Conservation (phyloP, 64 coral and sea anemone genomes). For the Stichodactyla mertensii region DNA sequence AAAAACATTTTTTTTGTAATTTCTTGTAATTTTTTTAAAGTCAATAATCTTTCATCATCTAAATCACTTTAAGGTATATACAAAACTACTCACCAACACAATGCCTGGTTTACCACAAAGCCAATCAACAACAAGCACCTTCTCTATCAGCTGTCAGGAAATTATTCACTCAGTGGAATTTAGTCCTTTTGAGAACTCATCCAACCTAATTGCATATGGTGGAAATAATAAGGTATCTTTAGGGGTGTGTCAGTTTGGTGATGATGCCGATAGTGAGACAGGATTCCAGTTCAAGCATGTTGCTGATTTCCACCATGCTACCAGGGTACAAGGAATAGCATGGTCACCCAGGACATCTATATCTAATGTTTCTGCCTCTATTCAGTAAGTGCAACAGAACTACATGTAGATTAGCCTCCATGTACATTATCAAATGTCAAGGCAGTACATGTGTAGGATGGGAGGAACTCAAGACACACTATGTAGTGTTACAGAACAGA, state of each 20-base stretch:
- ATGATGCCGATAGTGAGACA: constrained; percentile 58
- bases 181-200: constrained; percentile 72
- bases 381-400: constrained; percentile 64
- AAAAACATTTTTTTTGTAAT: no score
- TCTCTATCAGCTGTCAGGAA: constrained; percentile 77
- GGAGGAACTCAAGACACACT: no score
- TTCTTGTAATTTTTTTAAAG: no score
- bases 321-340: constrained; percentile 59
- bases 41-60: not conserved
- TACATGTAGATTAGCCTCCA: no score
- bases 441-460: no score
- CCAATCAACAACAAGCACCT: constrained; percentile 50
- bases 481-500: no score
- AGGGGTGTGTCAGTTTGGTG: constrained; percentile 73
- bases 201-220: constrained; percentile 81
- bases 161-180: constrained; percentile 83
- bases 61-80: not conserved
- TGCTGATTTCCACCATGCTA: constrained; percentile 87
- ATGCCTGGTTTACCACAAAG: constrained; percentile 15
- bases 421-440: no score
- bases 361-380: constrained; percentile 51
- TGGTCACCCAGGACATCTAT: constrained; percentile 86
- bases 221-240: constrained; percentile 70
- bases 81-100: not conserved
- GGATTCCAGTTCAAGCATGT: constrained; percentile 85